Conservation (phyloP, 2,113 vertebrate species). For the Ascaphus truei region DNA sequence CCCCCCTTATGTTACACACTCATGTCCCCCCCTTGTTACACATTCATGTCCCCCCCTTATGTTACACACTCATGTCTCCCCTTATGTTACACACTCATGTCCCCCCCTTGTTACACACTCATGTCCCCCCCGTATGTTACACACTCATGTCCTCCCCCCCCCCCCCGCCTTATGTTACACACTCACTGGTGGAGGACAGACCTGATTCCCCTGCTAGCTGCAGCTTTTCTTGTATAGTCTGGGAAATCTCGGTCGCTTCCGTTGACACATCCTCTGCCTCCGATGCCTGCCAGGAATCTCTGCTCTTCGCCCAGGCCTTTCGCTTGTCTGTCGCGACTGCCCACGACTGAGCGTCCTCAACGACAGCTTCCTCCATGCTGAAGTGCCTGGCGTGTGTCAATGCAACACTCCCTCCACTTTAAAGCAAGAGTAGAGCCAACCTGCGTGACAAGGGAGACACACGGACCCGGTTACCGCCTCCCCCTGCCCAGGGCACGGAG, state of each 20-base stretch:
- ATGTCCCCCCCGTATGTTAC: no score
- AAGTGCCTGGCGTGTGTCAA: conserved; percentile 3
- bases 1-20: no score
- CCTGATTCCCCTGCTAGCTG: conserved; percentile 59
- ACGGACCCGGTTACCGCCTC: conserved; percentile 30
- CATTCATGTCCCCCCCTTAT: no score
- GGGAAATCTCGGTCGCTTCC: conserved; percentile 48
- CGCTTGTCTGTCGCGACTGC: conserved; percentile 64
- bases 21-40: no score
- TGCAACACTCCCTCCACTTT: background rate
- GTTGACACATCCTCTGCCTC: conserved; percentile 65
- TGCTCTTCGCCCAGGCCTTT: conserved; percentile 86
- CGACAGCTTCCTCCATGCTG: conserved; percentile 39
- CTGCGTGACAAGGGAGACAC: conserved; percentile 37
- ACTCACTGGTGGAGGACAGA: conserved; percentile 36
- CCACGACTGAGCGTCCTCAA: conserved; percentile 56
- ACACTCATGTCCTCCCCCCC: no score
- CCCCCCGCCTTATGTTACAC: no score
- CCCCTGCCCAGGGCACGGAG: background rate
- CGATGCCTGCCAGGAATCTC: conserved; percentile 81
- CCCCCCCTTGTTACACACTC: no score
- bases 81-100: no score
- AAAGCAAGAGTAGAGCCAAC: conserved; percentile 16
- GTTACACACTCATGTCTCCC: no score
- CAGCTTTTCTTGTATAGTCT: conserved; percentile 44